Base-by-base conservation (phyloP, 2,888 invertebrate genomes). In the Alsophila aescularia region DNA sequence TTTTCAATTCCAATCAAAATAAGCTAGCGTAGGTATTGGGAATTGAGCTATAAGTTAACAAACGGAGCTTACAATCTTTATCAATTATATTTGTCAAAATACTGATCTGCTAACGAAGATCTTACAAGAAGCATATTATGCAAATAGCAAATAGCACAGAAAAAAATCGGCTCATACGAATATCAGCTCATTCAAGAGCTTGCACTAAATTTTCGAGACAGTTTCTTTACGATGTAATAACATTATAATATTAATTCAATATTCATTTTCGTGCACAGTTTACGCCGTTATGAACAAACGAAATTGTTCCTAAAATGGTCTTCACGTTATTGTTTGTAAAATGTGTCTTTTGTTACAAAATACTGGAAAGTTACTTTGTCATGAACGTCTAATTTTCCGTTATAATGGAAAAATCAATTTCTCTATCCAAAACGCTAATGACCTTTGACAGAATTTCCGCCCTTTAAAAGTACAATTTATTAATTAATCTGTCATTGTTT, bases 401-500 rank as follows among this genome's bases (percentile, higher is more conserved):
- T 31, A 13, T 42, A 31, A n/a, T 31, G 27, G 35, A n/a, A 42
- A 49, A 42, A 18, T 27, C 32, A n/a, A 42, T 45, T n/a, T 32
- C 42, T 34, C 37, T 36, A 39, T 54, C 44, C 21, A 39, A 39
- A 50, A 31, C 10, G 27, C 34, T 39, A 37, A 54, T 45, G 43
- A 49, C 41, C 14, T 12, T 47, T 12, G 32, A 40, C 42, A 44
- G 13, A 53, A 51, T 57, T 45, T 51, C 36, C 39, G 16, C 18
- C 35, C 35, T 52, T 47, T 49, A 35, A 47, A 36, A 34, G 8
- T 31, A 44, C 8, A 31, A 16, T 36, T 50, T 21, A 53, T 56
- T 13, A 40, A 48, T 42, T 32, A 32, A 45, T 27, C 3, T 40
- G 41, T n/a, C 35, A 48, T 54, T 54, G 50, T 51, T 44, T 16